These are phyloP conservation scores for Stramonita haemastoma DNA, from an alignment of 2,888 invertebrate genomes.

Conservation along the genomic window DNA sequence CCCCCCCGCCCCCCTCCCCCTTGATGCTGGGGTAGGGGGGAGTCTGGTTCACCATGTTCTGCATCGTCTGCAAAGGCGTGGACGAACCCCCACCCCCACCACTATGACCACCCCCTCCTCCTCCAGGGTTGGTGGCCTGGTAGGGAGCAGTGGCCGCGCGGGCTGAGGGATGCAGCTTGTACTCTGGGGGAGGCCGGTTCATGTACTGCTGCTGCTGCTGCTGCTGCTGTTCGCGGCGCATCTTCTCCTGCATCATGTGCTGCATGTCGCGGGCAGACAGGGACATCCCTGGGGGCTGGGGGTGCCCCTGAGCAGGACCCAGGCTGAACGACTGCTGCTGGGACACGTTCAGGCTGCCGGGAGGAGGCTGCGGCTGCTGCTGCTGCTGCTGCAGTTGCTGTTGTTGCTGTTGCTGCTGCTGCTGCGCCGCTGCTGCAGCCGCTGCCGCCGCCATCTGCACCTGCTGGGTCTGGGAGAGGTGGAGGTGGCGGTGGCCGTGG, in stretches of 20 bases:
- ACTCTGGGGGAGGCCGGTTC: constrained; percentile 89
- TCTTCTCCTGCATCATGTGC: constrained; percentile 49
- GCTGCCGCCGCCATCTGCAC: constrained; percentile 67
- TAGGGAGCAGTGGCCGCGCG: constrained; percentile 42
- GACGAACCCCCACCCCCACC: constrained; percentile 54
- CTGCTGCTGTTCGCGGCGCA: constrained; percentile 51
- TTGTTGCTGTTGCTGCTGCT: constrained; percentile 78
- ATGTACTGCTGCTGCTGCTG: constrained; percentile 67
- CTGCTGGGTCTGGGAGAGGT: constrained; percentile 72
- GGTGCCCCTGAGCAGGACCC: constrained; percentile 52
- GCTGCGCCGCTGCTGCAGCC: constrained; percentile 58
- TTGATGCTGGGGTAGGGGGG: constrained; percentile 65
- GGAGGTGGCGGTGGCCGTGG: constrained; percentile 68
- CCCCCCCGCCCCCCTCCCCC: constrained; percentile 57
- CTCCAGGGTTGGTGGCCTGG: constrained; percentile 29
- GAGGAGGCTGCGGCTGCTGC: background rate
- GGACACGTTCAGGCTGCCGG: constrained; percentile 60
- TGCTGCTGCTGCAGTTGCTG: constrained; percentile 76
- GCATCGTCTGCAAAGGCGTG: constrained; percentile 75
- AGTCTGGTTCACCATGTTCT: constrained; percentile 80
- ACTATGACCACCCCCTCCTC: constrained; percentile 31
- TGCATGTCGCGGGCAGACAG: constrained; percentile 57
- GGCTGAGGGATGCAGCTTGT: constrained; percentile 80
- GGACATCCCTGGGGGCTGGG: constrained; percentile 52
- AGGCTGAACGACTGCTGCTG: constrained; percentile 66